Base-by-base conservation (phyloP, 53 echinoderm and acorn worm genomes). In the Mesocentrotus franciscanus region DNA sequence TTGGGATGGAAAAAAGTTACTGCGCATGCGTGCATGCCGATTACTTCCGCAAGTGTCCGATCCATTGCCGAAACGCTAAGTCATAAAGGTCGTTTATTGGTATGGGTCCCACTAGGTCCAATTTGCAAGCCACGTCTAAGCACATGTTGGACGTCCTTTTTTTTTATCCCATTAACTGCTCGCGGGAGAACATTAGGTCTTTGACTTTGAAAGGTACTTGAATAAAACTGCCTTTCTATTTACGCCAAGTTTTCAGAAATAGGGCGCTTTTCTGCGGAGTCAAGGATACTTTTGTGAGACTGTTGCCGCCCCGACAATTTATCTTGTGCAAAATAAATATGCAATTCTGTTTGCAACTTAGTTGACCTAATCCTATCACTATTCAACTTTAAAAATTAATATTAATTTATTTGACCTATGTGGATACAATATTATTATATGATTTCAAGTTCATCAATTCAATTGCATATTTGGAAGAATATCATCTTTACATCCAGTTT, bases 1-100 rank as follows among this genome's bases (percentile, higher is more conserved):
- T 1, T 22, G 49, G 84, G 6, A 49, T 30, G 74, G 3, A 42
- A 57, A 56, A 87, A 58, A 87, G 56, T 87, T 58, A 26, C 58
- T 87, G 58, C 87, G 87, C 87, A 87, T 87, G 87, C 87, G 87
- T 58, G n/a, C 87, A 12, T 57, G 26, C 15, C 58, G 87, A 87
- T 57, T 8, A 27, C 57, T 57, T 58, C 87, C 59, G 56, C 12
- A 24, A 87, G 27, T 87, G 84, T 22, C 84, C 49, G 18, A 49
- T 55, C 49, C 9, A 18, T 0, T 39, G 42, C 17, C 49, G 17
- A 58, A 87, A n/a, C 7, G 32, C 42, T 34, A 78, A 78, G 30
- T 34, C 78, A 34, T 34, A 42, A 81, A 39, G 1, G 74, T 74
- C 74, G 32, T 49, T 74, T 74, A 74, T 74, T 29, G 81, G 20